Conservation (phyloP, 2,888 invertebrate species). For the Epirrita christyi region DNA sequence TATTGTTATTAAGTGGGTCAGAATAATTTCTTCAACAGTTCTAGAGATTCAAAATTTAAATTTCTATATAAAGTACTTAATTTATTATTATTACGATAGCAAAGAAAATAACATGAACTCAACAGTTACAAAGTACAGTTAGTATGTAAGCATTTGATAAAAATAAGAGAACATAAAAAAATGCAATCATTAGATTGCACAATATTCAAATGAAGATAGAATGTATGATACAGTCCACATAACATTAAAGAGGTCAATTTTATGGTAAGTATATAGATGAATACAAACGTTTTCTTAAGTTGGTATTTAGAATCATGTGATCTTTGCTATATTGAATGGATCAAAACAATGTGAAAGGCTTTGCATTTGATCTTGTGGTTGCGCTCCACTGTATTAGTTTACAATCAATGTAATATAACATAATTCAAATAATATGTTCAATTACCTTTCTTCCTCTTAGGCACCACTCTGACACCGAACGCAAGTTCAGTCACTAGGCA, state of each 20-base stretch:
- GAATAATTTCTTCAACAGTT: background rate
- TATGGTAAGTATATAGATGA: background rate
- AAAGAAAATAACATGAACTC: no score
- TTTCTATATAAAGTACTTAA: background rate
- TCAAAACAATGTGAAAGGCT: conserved; percentile 44
- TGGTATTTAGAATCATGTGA: conserved; percentile 34
- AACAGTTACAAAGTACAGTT: no score
- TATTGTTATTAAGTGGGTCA: conserved; percentile 2
- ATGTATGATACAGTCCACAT: background rate
- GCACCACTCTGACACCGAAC: conserved; percentile 83
- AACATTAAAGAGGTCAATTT: background rate
- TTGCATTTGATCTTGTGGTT: conserved; percentile 35
- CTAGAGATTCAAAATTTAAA: background rate
- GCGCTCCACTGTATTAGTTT: conserved; percentile 28
- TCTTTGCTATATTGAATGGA: conserved; percentile 34
- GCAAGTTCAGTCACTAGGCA: conserved; percentile 80
- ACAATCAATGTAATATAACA: background rate
- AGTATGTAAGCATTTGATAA: background rate
- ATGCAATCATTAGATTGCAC: background rate
- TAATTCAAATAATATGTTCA: conserved; percentile 8
- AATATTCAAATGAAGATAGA: background rate
- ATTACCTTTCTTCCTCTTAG: conserved; percentile 85
- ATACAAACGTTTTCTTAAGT: conserved; percentile 17
- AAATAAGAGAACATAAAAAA: background rate
- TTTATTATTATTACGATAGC: no score